Evolutionary conservation across 2,888 invertebrate species (phyloP).

Genomic region (Scrobipalpa costella): DNA sequence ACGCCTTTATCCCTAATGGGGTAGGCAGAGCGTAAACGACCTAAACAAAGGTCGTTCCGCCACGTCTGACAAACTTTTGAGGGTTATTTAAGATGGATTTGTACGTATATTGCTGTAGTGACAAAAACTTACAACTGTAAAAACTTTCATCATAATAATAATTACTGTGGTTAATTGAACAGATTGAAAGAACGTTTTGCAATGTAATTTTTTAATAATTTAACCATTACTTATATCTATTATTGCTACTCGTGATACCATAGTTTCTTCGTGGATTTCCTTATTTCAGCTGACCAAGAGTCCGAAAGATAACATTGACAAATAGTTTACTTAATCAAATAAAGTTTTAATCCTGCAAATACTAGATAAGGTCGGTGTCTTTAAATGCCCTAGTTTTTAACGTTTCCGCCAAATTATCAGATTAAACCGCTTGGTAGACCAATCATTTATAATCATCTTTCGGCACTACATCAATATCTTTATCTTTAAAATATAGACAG

Average conservation of each 20-base stretch:
- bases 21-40: no score
- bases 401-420: conserved; percentile 14
- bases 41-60: no score
- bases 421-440: not conserved
- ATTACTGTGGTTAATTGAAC: no score
- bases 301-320: not conserved
- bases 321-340: not conserved
- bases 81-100: no score
- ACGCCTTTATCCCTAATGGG: no score
- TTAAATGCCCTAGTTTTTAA: conserved; percentile 3
- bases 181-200: no score
- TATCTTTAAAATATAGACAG: conserved; percentile 14
- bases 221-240: no score
- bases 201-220: no score
- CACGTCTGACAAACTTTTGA: no score
- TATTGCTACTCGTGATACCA: no score
- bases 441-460: conserved; percentile 6
- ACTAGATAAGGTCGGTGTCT: conserved; percentile 14
- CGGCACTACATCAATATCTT: conserved; percentile 11
- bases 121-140: no score
- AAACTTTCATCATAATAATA: no score
- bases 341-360: not conserved
- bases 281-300: conserved; percentile 1
- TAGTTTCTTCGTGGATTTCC: not conserved
- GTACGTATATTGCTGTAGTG: not conserved